These are phyloP conservation scores for Marcusenius ussheri DNA, from an alignment of 2,113 vertebrate species.

Conservation along the genomic window DNA sequence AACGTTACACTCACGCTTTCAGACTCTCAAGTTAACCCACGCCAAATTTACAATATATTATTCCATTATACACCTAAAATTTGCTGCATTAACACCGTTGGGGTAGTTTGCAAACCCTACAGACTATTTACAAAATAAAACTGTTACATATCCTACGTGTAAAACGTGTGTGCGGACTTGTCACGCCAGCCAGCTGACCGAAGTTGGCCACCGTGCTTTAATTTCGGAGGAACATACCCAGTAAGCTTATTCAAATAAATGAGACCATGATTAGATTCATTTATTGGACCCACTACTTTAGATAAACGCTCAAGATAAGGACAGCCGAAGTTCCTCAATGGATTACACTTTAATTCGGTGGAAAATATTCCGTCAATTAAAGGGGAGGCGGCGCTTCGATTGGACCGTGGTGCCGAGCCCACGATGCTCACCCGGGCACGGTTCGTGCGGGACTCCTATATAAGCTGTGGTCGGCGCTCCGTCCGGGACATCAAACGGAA, in stretches of 20 bases:
- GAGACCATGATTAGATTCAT: background rate
- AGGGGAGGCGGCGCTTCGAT: slow-evolving; percentile 37
- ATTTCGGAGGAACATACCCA: background rate
- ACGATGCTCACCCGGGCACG: background rate
- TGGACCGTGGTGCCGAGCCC: slow-evolving; percentile 37
- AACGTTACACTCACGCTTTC: background rate
- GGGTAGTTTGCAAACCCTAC: background rate
- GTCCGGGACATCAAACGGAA: background rate
- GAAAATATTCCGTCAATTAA: slow-evolving; percentile 22
- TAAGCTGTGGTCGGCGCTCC: background rate
- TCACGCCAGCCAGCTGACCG: background rate
- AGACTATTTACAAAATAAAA: background rate
- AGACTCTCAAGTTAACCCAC: background rate
- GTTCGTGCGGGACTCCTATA: background rate
- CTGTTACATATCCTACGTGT: background rate
- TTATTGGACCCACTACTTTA: background rate
- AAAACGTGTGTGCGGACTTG: background rate
- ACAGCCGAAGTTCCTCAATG: background rate
- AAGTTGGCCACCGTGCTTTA: background rate
- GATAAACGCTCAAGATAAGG: slow-evolving; percentile 14
- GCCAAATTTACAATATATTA: background rate
- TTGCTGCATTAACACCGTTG: background rate
- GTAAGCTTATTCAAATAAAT: background rate
- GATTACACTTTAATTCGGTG: background rate
- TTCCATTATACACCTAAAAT: background rate